These are phyloP conservation scores for Silurus asotus DNA, from an alignment of 2,113 vertebrate species.

Conservation along the genomic window DNA sequence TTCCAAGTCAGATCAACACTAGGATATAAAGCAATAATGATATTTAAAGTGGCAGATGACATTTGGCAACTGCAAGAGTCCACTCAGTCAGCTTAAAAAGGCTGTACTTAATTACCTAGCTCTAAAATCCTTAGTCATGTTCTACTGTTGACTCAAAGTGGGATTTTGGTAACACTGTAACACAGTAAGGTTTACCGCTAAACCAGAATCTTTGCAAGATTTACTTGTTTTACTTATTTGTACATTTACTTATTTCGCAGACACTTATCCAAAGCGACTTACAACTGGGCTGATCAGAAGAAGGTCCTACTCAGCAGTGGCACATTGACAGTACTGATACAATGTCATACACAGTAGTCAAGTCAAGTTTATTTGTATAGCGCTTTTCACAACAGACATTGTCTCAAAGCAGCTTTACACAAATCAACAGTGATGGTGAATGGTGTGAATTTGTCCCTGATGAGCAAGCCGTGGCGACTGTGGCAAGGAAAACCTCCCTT, in stretches of 20 bases:
- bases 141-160: not conserved
- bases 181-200: not conserved
- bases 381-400: too few species aligned
- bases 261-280: not conserved
- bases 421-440: too few species aligned
- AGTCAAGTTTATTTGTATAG: too few species aligned
- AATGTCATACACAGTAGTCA: not conserved
- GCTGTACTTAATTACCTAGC: not conserved
- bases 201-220: not conserved
- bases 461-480: too few species aligned
- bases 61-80: not conserved
- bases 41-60: conserved; percentile 3
- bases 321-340: not conserved
- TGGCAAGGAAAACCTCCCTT: too few species aligned
- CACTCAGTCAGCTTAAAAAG: not conserved
- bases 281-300: not conserved
- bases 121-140: not conserved
- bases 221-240: too few species aligned
- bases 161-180: not conserved
- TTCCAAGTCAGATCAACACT: conserved; percentile 57
- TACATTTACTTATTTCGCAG: not conserved
- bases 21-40: not conserved
- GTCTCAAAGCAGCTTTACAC: too few species aligned
- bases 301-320: not conserved
- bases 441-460: too few species aligned